Evolutionary conservation across 1,140 invertebrate genomes (phyloP).

Genomic region (Penaeus indicus): DNA sequence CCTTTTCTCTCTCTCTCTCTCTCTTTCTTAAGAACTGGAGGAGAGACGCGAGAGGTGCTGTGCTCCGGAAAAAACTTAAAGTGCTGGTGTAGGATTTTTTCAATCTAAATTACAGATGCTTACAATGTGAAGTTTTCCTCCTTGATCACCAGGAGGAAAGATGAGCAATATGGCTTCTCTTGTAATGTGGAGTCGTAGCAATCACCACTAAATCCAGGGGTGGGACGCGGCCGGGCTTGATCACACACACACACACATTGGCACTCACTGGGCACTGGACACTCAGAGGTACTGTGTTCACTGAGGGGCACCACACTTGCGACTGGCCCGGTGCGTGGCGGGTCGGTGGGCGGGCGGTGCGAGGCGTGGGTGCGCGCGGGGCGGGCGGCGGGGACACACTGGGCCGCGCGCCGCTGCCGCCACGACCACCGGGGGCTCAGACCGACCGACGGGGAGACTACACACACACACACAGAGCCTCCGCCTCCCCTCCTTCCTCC

Average conservation of each 20-base stretch:
- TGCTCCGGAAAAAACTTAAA: slow-evolving; percentile 12
- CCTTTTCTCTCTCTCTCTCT: too few relatives aligned
- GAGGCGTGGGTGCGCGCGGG: slow-evolving; percentile 58
- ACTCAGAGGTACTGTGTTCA: slow-evolving; percentile 55
- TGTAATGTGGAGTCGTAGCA: slow-evolving; percentile 42
- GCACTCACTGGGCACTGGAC: slow-evolving; percentile 58
- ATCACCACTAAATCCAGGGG: slow-evolving; percentile 4
- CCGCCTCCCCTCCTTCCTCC: slow-evolving; percentile 4
- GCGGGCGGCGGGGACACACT: slow-evolving; percentile 54
- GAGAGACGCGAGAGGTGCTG: background rate
- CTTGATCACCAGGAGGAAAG: background rate
- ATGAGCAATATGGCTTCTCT: slow-evolving; percentile 48
- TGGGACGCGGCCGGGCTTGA: background rate
- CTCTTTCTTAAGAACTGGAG: too few relatives aligned
- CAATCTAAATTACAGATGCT: slow-evolving; percentile 49
- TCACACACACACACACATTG: slow-evolving; percentile 17
- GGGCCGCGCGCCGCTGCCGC: slow-evolving; percentile 53
- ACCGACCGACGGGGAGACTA: slow-evolving; percentile 43
- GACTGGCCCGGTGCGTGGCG: slow-evolving; percentile 60
- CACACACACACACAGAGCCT: slow-evolving; percentile 29
- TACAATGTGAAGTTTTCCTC: slow-evolving; percentile 47
- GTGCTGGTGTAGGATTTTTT: slow-evolving; percentile 20
- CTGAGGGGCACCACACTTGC: slow-evolving; percentile 61
- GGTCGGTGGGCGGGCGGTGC: slow-evolving; percentile 34
- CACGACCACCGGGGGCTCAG: slow-evolving; percentile 43